Evolutionary conservation across 2,113 vertebrate genomes (phyloP), one percentile per base, ranked within the genome.

Genomic region (Acrocephalus arundinaceus): DNA sequence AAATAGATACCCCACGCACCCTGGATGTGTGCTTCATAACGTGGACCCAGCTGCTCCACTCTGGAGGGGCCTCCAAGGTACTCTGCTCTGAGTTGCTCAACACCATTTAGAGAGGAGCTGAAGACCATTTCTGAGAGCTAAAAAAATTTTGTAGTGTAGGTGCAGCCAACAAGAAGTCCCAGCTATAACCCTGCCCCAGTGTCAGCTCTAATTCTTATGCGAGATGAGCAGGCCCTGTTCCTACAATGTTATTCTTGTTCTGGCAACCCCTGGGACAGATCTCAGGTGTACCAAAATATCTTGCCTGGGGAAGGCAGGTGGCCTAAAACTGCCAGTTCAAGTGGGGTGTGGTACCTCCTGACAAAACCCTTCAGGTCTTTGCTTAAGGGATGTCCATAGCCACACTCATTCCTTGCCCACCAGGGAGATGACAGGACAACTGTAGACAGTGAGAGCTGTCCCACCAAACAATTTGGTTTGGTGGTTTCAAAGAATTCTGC

Each of bases 311-410:
- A 90, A 65, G 57, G 25, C 1, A 0, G 17, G 61, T 84, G 68
- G 41, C 79, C 88, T 88, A 84, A 88, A 94, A 89, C 79, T 95
- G 92, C 79, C 88, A 94, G 70, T 61, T 95, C 73, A 85, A 0
- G 8, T 89, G 49, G 37, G 77, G 33, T 30, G 67, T 1, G 1
- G 23, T 57, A 46, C 18, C 19, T 86, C 57, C 33, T 85, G 61
- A 93, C 33, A 78, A 76, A 85, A 86, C 10, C 21, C 48, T 84
- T 67, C 35, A 54, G 22, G 31, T 37, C 22, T 14, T 67, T 84
- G 39, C 39, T 81, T 46, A 41, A 75, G 19, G 52, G 28, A 43
- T 1, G 1, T 65, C 45, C 37, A 41, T 3, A 9, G 25, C 46
- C 4, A 1, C 1, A 2, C 20, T 83, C 39, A 55, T 31, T 15